Evolutionary conservation across 1,140 invertebrate species (phyloP).

Genomic region (Parapsyche elsis): DNA sequence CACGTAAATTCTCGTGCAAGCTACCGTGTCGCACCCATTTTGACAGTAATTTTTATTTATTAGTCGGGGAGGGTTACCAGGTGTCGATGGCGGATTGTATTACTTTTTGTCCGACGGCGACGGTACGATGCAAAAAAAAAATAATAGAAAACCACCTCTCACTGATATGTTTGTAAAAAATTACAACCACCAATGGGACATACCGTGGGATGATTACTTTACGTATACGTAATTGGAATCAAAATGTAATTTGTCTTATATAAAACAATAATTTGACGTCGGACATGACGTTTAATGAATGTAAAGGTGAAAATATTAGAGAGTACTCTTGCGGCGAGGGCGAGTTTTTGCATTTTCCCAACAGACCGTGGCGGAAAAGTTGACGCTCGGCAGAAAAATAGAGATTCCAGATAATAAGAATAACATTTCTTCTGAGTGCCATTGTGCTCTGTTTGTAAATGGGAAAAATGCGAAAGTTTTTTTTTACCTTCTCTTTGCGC

Average conservation of each 20-base stretch:
- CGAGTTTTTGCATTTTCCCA: conserved; percentile 17
- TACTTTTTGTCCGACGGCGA: conserved; percentile 27
- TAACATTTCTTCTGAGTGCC: conserved; percentile 46
- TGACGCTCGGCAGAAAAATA: conserved; percentile 36
- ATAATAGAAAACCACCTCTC: background rate
- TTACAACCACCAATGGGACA: no score
- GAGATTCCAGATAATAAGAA: conserved; percentile 45
- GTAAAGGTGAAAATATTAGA: background rate
- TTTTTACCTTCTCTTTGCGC: background rate
- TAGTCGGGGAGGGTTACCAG: conserved; percentile 43
- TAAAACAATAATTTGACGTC: no score
- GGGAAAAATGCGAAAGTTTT: conserved; percentile 35
- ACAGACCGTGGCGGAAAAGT: conserved; percentile 34
- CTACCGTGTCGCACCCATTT: conserved; percentile 20
- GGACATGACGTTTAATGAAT: background rate
- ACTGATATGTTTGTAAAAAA: no score
- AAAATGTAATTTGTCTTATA: no score
- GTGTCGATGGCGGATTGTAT: conserved; percentile 49
- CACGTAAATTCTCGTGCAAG: conserved; percentile 51
- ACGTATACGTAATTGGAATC: no score
- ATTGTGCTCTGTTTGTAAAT: conserved; percentile 37
- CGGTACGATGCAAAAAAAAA: background rate
- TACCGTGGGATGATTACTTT: no score
- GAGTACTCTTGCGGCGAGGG: background rate
- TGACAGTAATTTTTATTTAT: conserved; percentile 56